These are phyloP conservation scores for Perdita meconis DNA, from an alignment of 2,888 invertebrate species.

Conservation along the genomic window DNA sequence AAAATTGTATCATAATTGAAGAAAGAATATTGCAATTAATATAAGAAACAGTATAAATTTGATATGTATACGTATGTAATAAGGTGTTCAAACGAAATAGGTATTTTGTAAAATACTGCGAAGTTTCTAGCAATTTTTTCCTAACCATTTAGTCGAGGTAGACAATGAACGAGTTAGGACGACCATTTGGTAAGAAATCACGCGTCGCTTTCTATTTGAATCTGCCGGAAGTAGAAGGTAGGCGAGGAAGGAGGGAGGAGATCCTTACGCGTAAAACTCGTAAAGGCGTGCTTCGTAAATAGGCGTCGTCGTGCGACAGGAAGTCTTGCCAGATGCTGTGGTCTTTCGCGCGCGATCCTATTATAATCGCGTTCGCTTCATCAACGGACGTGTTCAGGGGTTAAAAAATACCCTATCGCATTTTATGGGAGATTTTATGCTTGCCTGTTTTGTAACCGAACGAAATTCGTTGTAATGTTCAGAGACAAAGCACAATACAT, in stretches of 20 bases:
- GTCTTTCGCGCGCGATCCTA: slow-evolving; percentile 41
- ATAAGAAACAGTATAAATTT: too few species aligned
- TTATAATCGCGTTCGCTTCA: slow-evolving; percentile 47
- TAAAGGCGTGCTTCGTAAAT: slow-evolving; percentile 63
- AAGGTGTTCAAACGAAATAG: too few species aligned
- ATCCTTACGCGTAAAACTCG: slow-evolving; percentile 59
- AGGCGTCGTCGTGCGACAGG: slow-evolving; percentile 63
- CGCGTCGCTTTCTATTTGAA: slow-evolving; percentile 53
- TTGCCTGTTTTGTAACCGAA: neutral
- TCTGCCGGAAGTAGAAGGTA: slow-evolving; percentile 63
- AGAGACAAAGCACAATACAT: too few species aligned
- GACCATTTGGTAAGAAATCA: slow-evolving; percentile 37
- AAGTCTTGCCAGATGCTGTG: slow-evolving; percentile 71
- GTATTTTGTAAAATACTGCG: neutral
- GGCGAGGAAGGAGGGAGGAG: slow-evolving; percentile 49
- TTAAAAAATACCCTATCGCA: slow-evolving; percentile 6
- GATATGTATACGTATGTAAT: too few species aligned
- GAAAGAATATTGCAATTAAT: too few species aligned
- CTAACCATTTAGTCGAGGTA: neutral
- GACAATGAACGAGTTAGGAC: neutral
- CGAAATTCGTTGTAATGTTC: too few species aligned
- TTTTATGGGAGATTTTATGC: neutral
- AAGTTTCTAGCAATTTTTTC: neutral
- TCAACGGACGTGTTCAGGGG: neutral
- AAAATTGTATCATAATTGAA: too few species aligned